These are phyloP conservation scores for Drosophila malerkotliana DNA, from an alignment of 1,140 invertebrate species.

Conservation along the genomic window DNA sequence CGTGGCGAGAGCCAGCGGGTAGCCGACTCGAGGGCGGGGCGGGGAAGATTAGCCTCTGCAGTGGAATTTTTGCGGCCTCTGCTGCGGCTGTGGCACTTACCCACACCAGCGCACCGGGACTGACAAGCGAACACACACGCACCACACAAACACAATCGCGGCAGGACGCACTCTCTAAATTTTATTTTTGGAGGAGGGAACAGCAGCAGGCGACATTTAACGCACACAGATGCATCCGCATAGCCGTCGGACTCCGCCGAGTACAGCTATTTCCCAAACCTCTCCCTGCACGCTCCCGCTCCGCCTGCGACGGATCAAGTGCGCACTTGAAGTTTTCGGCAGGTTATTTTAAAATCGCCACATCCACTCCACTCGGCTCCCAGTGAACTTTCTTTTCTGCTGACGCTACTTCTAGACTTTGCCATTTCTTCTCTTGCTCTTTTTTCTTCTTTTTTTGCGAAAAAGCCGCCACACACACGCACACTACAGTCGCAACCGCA, in stretches of 20 bases:
- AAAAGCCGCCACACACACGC: constrained; percentile 35
- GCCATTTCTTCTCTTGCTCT: constrained; percentile 50
- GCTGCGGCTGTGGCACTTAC: constrained; percentile 49
- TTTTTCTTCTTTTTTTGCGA: constrained; percentile 38
- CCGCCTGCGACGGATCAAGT: constrained; percentile 32
- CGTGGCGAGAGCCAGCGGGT: neutral
- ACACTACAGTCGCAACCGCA: constrained; percentile 35
- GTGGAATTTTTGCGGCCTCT: constrained; percentile 73
- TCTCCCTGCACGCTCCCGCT: neutral
- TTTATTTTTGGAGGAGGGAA: constrained; percentile 71
- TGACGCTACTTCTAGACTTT: constrained; percentile 78
- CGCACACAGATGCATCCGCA: constrained; percentile 42
- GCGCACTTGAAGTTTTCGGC: constrained; percentile 81
- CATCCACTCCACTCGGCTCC: constrained; percentile 54
- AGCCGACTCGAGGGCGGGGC: constrained; percentile 1
- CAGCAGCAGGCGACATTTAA: constrained; percentile 76
- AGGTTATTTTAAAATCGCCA: constrained; percentile 76
- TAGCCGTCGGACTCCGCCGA: constrained; percentile 1
- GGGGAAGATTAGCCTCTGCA: constrained; percentile 57
- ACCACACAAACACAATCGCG: constrained; percentile 24
- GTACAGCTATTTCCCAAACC: constrained; percentile 58
- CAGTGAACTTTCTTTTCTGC: constrained; percentile 81
- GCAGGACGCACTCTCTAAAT: constrained; percentile 47
- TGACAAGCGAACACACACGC: constrained; percentile 18
- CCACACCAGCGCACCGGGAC: constrained; percentile 6